These are phyloP conservation scores for Cataglyphis albicans DNA, from an alignment of 2,888 invertebrate genomes.

Conservation along the genomic window DNA sequence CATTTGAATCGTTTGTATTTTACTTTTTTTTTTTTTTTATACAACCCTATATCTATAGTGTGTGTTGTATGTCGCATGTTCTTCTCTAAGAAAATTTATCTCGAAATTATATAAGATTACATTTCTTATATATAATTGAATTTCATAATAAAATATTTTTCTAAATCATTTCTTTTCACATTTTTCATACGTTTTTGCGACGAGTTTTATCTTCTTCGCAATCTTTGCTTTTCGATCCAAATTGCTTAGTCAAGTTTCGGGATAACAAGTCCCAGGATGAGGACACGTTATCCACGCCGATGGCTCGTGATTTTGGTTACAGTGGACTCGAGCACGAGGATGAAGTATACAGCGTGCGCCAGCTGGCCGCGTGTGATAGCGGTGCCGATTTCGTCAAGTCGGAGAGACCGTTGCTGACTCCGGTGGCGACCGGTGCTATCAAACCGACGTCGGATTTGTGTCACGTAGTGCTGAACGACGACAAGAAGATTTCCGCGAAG, in stretches of 20 bases:
- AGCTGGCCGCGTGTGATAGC: conserved; percentile 85
- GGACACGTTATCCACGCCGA: conserved; percentile 19
- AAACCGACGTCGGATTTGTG: conserved; percentile 17
- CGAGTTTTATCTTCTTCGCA: background rate
- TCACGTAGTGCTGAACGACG: conserved; percentile 33
- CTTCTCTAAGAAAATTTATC: background rate
- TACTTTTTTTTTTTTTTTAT: background rate
- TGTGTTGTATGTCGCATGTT: background rate
- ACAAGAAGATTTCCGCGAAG: conserved; percentile 20
- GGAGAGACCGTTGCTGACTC: conserved; percentile 21
- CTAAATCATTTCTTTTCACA: background rate
- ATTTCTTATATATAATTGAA: background rate
- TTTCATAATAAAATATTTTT: background rate
- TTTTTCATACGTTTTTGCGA: background rate
- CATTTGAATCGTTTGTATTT: background rate
- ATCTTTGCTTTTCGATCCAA: background rate
- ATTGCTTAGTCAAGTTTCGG: conserved; percentile 15
- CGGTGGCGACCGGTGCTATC: background rate
- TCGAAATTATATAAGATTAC: background rate
- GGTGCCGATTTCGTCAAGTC: conserved; percentile 63
- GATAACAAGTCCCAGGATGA: background rate
- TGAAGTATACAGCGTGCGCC: conserved; percentile 91
- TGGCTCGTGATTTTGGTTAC: conserved; percentile 81
- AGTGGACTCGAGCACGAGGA: conserved; percentile 93
- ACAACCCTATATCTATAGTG: background rate